A percentile compares a stretch with the other conserved stretches of the same genome.
Evolutionary conservation across 2,797 vertebrate genomes (phyloP).

Genomic region (Crax fasciolata): DNA sequence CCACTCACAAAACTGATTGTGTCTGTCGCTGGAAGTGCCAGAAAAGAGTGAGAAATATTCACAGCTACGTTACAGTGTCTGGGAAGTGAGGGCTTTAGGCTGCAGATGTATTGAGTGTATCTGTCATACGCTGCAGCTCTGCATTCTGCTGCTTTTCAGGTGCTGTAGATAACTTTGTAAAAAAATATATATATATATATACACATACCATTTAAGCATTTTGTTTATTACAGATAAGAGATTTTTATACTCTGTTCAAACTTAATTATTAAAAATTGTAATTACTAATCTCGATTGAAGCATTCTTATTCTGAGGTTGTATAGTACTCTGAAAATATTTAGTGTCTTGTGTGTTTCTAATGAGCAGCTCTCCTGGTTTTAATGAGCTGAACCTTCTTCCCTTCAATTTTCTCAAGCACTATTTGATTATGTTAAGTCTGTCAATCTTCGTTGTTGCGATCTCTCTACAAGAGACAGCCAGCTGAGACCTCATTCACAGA

Average conservation of each 20-base stretch:
- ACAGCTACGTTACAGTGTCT: constrained; percentile 4
- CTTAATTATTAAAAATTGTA: background rate
- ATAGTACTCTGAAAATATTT: constrained; percentile 4
- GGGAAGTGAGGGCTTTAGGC: constrained; percentile 54
- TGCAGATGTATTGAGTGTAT: background rate
- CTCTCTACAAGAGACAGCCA: background rate
- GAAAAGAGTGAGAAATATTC: constrained; percentile 78
- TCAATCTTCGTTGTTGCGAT: constrained; percentile 1
- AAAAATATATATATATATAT: background rate
- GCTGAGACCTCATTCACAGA: background rate
- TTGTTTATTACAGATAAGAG: background rate
- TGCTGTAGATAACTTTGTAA: background rate
- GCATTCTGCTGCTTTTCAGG: background rate
- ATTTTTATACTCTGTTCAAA: background rate
- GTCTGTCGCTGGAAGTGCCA: constrained; percentile 79
- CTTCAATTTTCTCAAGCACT: constrained; percentile 25
- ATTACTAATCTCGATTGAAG: background rate
- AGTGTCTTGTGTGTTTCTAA: background rate
- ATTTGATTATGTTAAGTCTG: constrained; percentile 7
- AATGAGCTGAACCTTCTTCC: constrained; percentile 6
- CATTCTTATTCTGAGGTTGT: background rate
- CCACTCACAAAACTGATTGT: constrained; percentile 81
- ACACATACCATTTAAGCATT: background rate
- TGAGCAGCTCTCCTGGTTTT: background rate
- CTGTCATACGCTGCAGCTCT: background rate